Base-by-base conservation (phyloP, 2,888 invertebrate genomes). In the Gortyna flavago region DNA sequence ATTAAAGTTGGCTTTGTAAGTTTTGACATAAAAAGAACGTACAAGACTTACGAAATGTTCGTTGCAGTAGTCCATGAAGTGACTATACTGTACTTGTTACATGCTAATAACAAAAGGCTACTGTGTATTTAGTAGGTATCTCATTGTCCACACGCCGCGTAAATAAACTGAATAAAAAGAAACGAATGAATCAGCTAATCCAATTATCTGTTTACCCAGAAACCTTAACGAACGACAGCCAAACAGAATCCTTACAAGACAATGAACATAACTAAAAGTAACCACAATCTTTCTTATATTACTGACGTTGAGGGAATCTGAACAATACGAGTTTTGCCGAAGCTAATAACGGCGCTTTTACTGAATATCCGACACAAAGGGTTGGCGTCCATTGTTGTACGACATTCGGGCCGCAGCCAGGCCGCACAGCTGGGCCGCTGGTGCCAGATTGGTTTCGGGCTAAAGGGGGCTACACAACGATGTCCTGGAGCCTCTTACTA, bases 311-410 rank as follows among this genome's bases (percentile, higher is more conserved):
- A 29, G 79, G 67, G 70, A 72, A 79, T 68, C 65, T 69, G 41
- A 78, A 84, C 75, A 85, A 83, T 85, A 83, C 75, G 41, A 82
- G 66, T 51, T 70, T 72, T 68, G 61, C 66, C 59, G 72, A 57
- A 76, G 74, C 77, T 79, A 84, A 81, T 86, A 86, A 83, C 75
- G 48, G 73, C 25, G 65, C 41, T 79, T 85, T 86, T 83, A 78
- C 71, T 54, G 74, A 67, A 74, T 69, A 70, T 81, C 71, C 66
- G 61, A 11, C 70, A 81, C 79, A 83, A 86, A 82, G 70, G 82
- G 76, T 69, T 69, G 75, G 77, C 54, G 59, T 57, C 84, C 86
- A 87, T 88, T 87, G 87, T 87, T 70, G 75, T 44, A 41, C 77
- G 67, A 72, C n/a, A 76, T 76, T 65, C 73, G 73, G 67, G 69